These are phyloP conservation scores for Stenolophus ochropezus DNA, from an alignment of 2,888 invertebrate species.

Conservation along the genomic window DNA sequence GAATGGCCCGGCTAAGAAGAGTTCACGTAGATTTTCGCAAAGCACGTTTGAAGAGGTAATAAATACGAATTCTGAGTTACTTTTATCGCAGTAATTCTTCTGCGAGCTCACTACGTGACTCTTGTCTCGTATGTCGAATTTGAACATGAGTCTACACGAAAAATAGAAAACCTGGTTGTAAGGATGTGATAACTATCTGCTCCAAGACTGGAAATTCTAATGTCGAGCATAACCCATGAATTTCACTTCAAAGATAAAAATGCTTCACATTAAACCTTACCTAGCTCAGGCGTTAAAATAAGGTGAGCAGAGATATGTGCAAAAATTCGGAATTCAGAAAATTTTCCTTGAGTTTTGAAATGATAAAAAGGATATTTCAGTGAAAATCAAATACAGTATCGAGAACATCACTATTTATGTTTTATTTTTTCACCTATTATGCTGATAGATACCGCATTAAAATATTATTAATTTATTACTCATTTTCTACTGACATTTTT, in stretches of 20 bases:
- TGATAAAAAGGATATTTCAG: too few relatives aligned
- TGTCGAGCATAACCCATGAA: neutral
- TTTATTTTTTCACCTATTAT: too few relatives aligned
- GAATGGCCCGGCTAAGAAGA: conserved; percentile 10
- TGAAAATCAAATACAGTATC: too few relatives aligned
- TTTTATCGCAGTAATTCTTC: conserved; percentile 51
- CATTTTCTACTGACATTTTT: too few relatives aligned
- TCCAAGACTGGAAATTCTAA: neutral
- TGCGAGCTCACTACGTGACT: conserved; percentile 40
- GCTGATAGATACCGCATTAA: too few relatives aligned
- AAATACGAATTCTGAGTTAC: conserved; percentile 52
- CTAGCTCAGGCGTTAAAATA: neutral
- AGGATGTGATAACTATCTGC: conserved; percentile 31
- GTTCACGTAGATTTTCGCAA: conserved; percentile 50
- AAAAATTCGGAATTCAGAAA: too few relatives aligned
- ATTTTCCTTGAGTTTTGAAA: too few relatives aligned
- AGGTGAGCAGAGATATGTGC: too few relatives aligned
- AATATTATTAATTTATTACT: too few relatives aligned
- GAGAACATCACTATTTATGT: too few relatives aligned
- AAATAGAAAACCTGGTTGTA: neutral
- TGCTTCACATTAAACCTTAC: neutral
- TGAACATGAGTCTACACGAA: conserved; percentile 36
- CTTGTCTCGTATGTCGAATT: conserved; percentile 38
- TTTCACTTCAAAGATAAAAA: neutral
- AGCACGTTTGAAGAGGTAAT: conserved; percentile 53